Evolutionary conservation across 2,113 vertebrate species (phyloP), one percentile per base, ranked within the genome.

Genomic region (Dipodomys stephensi): DNA sequence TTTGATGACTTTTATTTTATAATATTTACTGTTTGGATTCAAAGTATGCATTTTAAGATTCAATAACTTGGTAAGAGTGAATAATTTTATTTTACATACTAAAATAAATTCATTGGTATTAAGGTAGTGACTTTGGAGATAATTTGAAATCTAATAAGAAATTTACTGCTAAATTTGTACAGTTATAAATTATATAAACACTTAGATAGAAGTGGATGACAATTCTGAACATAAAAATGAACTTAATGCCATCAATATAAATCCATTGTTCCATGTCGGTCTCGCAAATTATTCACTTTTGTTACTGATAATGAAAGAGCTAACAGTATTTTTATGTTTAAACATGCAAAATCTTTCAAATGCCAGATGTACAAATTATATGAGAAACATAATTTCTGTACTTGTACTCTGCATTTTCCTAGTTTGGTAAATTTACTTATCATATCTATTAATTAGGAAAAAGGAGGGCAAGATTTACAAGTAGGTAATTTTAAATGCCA

Each of bases 231-330:
- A 80, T 23, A 23, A 27, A 5, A 23, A 46, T 71, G 35, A 20
- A 84, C 18, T 90, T 2, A 32, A 0, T 84, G 11, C 81, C 8
- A 82, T 18, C 49, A 86, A 79, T 22, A 73, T 8, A 90, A 82
- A 89, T 39, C 0, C 23, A 57, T 22, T 62, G 1, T 18, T 92
- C 19, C 64, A 46, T 57, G 64, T 20, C 6, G 93, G 13, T 73
- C 90, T 64, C 32, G 60, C 5, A 85, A 92, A 68, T 64, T 65
- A 72, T 86, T 94, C 44, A 74, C 23, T 78, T 78, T 89, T 88
- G 11, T 73, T 85, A 74, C 82, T 57, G 30, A 87, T 13, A 95
- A 5, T 64, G 49, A 65, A 6, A 86, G 87, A 32, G 28, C 35
- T 62, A 32, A 85, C 7, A 35, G 5, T 62, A 92, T 3, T 25